phyloP scores from a whole-genome alignment of 2,797 vertebrate species.

The Notolabrus celidotus region DNA sequence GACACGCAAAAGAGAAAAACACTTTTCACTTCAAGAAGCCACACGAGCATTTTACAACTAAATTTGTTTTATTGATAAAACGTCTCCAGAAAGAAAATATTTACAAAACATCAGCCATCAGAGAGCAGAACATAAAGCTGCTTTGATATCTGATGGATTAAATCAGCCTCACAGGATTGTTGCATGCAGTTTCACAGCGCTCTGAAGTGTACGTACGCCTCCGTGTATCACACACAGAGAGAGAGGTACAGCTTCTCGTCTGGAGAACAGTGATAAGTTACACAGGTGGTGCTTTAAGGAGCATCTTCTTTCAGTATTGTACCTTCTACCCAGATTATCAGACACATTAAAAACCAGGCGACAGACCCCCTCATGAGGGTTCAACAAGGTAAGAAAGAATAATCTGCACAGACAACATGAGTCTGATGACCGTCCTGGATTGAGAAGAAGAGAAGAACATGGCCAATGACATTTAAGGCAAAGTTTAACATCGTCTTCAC shows the following conservation, averaged over 20 bases:
- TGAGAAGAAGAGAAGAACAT: slow-evolving; percentile 5
- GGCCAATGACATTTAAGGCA: slow-evolving; percentile 51
- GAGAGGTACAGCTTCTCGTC: background rate
- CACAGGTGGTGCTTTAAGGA: background rate
- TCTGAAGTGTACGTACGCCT: slow-evolving; percentile 2
- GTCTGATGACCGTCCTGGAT: background rate
- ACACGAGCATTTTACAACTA: slow-evolving; percentile 5
- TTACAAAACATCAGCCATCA: slow-evolving; percentile 55
- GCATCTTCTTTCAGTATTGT: background rate
- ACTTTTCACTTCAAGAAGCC: background rate
- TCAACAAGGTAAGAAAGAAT: background rate
- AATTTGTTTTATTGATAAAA: slow-evolving; percentile 69
- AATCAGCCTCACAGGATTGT: slow-evolving; percentile 10
- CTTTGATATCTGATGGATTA: slow-evolving; percentile 11
- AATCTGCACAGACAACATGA: slow-evolving; percentile 20
- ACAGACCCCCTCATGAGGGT: slow-evolving; percentile 40
- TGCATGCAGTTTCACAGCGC: slow-evolving; percentile 23
- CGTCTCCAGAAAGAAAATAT: slow-evolving; percentile 67
- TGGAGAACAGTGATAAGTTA: slow-evolving; percentile 30
- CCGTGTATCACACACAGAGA: slow-evolving; percentile 19
- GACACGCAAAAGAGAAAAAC: background rate
- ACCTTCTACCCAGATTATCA: background rate
- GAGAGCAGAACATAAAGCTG: slow-evolving; percentile 39
- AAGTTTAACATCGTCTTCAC: slow-evolving; percentile 9
- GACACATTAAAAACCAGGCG: background rate